Conservation (phyloP, 1,140 invertebrate genomes). For the Asobara japonica region DNA sequence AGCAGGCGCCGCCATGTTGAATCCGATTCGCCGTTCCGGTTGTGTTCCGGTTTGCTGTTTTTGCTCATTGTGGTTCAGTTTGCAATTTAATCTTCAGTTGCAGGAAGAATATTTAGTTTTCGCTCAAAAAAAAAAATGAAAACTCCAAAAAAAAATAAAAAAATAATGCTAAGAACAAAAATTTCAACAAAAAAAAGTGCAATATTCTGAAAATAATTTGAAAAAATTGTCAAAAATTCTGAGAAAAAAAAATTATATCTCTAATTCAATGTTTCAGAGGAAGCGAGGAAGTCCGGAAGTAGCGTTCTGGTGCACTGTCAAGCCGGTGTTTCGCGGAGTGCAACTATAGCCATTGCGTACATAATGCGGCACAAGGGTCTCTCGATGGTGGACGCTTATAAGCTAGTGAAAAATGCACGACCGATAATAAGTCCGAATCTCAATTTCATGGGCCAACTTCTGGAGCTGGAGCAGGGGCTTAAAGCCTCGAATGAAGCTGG, state of each 20-base stretch:
- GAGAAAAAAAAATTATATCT: conserved; percentile 43
- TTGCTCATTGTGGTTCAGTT: too few relatives aligned
- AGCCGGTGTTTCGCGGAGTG: conserved; percentile 92
- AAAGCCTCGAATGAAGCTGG: conserved; percentile 60
- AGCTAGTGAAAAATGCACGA: conserved; percentile 85
- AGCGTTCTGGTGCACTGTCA: conserved; percentile 95
- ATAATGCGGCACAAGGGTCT: conserved; percentile 89
- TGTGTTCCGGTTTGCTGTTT: too few relatives aligned
- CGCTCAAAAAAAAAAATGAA: too few relatives aligned
- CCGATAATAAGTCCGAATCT: conserved; percentile 96
- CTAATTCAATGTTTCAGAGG: too few relatives aligned
- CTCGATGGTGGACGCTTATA: conserved; percentile 90
- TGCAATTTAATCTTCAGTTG: too few relatives aligned
- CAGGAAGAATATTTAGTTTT: too few relatives aligned
- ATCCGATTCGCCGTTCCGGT: too few relatives aligned
- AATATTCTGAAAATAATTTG: too few relatives aligned
- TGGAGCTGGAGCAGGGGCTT: conserved; percentile 84
- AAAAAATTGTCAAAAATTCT: neutral
- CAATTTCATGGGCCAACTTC: conserved; percentile 96
- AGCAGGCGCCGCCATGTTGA: too few relatives aligned
- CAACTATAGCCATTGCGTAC: conserved; percentile 94
- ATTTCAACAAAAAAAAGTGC: too few relatives aligned
- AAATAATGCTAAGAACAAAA: too few relatives aligned
- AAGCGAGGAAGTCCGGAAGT: conserved; percentile 79
- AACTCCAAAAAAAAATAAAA: too few relatives aligned